Conservation (phyloP, 2,888 invertebrate genomes). For the Frankliniella intonsa region DNA sequence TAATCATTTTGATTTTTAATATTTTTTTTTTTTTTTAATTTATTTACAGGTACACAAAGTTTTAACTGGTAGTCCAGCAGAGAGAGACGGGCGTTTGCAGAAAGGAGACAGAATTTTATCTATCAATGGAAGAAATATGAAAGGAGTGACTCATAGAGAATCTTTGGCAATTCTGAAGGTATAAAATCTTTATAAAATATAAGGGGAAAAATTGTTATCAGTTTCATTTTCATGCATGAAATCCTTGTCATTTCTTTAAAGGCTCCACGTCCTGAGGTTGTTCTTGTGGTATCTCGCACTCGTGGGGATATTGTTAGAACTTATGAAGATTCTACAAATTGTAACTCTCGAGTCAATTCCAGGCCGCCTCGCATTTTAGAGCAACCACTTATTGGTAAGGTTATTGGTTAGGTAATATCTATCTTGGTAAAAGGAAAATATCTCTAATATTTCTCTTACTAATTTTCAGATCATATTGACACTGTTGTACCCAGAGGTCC, state of each 20-base stretch:
- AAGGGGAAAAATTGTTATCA: background rate
- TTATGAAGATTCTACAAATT: background rate
- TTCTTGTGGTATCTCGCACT: constrained; percentile 65
- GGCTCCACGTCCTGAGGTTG: constrained; percentile 74
- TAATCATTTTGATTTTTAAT: background rate
- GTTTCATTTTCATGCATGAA: constrained; percentile 20
- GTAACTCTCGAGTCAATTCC: background rate
- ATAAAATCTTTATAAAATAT: constrained; percentile 36
- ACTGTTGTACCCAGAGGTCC: constrained; percentile 54
- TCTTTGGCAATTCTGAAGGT: constrained; percentile 85
- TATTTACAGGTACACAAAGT: constrained; percentile 75
- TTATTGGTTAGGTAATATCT: background rate
- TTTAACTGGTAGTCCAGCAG: constrained; percentile 77
- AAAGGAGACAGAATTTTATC: constrained; percentile 83
- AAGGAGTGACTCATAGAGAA: constrained; percentile 79
- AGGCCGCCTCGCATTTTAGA: constrained; percentile 37
- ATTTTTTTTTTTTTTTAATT: constrained; percentile 39
- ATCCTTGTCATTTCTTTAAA: constrained; percentile 42
- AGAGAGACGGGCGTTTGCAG: constrained; percentile 77
- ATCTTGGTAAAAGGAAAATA: background rate
- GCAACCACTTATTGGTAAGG: constrained; percentile 28
- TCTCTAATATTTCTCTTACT: background rate
- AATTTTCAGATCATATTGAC: constrained; percentile 40
- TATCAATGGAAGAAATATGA: constrained; percentile 79
- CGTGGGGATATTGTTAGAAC: constrained; percentile 36